Evolutionary conservation across 1,140 invertebrate species (phyloP).

Genomic region (Aculops lycopersici): DNA sequence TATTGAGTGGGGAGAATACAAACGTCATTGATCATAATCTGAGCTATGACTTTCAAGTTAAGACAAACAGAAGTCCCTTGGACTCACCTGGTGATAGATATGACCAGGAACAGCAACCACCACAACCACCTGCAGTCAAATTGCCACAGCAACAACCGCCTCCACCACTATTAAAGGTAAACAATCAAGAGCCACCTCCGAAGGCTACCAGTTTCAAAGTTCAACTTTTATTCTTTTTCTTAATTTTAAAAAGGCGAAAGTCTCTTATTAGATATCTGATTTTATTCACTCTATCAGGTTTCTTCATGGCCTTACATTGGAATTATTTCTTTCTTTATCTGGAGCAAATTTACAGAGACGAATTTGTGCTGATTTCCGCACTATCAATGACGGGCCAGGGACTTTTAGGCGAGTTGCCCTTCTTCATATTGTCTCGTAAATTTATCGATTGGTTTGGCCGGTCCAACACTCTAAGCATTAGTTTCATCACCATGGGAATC

Average conservation of each 20-base stretch:
- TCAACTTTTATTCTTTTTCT: neutral
- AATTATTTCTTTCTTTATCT: constrained; percentile 30
- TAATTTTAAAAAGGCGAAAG: neutral
- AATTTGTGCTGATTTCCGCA: constrained; percentile 36
- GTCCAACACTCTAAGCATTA: constrained; percentile 35
- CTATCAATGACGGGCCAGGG: constrained; percentile 39
- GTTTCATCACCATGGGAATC: constrained; percentile 34
- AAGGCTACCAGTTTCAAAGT: too few relatives aligned
- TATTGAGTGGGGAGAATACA: too few relatives aligned
- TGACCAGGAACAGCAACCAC: too few relatives aligned
- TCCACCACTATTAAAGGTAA: too few relatives aligned
- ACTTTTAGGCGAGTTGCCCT: constrained; percentile 53
- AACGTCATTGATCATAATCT: too few relatives aligned
- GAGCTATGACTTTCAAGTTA: too few relatives aligned
- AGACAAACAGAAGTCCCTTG: too few relatives aligned
- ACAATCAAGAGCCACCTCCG: too few relatives aligned
- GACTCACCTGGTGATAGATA: too few relatives aligned
- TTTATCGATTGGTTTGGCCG: constrained; percentile 51
- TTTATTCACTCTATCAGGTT: constrained; percentile 43
- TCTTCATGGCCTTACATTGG: constrained; percentile 52
- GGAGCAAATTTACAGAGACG: constrained; percentile 7
- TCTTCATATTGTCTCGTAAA: constrained; percentile 46
- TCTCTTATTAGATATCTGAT: constrained; percentile 12
- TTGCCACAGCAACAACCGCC: too few relatives aligned
- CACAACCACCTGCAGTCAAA: too few relatives aligned